A percentile compares a stretch with the other conserved stretches of the same genome.
Conservation (phyloP, 2,888 invertebrate genomes). For the Pseudeuparius sepicola region DNA sequence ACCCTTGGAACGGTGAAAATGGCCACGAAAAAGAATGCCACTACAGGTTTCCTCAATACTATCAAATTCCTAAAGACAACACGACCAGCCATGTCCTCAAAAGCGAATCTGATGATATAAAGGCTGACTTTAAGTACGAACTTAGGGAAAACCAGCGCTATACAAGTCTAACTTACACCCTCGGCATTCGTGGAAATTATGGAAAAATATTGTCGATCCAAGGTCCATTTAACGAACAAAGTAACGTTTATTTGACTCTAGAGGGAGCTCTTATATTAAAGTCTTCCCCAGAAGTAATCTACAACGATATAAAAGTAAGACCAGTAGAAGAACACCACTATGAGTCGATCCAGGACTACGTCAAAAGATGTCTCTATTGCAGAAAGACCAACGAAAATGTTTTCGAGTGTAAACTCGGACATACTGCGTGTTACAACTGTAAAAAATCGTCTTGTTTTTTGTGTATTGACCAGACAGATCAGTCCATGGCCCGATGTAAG, state of each 20-base stretch:
- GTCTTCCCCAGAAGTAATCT: conserved; percentile 18
- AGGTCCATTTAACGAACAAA: neutral
- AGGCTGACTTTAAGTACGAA: too few relatives aligned
- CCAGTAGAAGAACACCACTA: conserved; percentile 18
- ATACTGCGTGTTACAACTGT: conserved; percentile 26
- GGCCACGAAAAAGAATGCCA: conserved; percentile 28
- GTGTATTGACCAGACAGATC: conserved; percentile 25
- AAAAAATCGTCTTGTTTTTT: conserved; percentile 26
- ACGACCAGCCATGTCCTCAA: too few relatives aligned
- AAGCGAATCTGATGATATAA: too few relatives aligned
- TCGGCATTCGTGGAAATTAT: too few relatives aligned
- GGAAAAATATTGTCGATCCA: too few relatives aligned
- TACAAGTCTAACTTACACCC: too few relatives aligned
- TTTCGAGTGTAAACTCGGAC: conserved; percentile 27
- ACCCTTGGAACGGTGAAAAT: conserved; percentile 24
- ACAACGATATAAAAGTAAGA: conserved; percentile 17
- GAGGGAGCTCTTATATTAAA: conserved; percentile 20
- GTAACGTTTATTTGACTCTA: conserved; percentile 17
- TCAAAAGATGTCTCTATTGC: conserved; percentile 22
- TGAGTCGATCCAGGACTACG: conserved; percentile 14
- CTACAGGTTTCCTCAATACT: too few relatives aligned
- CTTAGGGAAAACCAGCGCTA: too few relatives aligned
- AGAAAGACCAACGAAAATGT: conserved; percentile 16
- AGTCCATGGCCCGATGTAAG: conserved; percentile 26
- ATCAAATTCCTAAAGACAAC: too few relatives aligned